Base-by-base conservation (phyloP, 1,140 invertebrate genomes). In the Saccostrea cuccullata region DNA sequence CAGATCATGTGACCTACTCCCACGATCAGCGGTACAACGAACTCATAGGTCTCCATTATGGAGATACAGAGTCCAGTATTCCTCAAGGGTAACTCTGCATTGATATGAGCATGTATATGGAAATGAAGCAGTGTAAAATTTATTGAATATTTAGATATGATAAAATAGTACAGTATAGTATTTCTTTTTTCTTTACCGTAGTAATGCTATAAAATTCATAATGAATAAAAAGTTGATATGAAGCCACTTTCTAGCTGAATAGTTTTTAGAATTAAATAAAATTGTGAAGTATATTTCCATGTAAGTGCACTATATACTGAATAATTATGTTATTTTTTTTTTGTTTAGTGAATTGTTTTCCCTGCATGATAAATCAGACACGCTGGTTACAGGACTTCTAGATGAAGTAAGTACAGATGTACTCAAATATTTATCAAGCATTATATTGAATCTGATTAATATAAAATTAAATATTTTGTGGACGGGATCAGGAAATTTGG, bases 301-400 rank as follows among this genome's bases (percentile, higher is more conserved):
- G 9, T 47, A 3, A 47, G 47, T 47, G 47, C 47, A 47, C n/a
- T 67, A 20, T 20, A 67, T 67, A 67, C 23, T 67, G 47, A 47
- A 6, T 47, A 47, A n/a, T 67, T 47, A 47, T 15, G 58, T 9
- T 60, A 64, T 20, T 17, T 64, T 64, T 17, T 64, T 64, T 64
- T 87, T 88, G 64, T 89, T 90, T 83, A 89, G 86, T 58, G 86
- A 89, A n/a, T 85, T 89, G 26, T 91, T 91, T 40, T 86, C 89
- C 30, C 26, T 88, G 17, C 85, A 87, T 64, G 90, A 91, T 58
- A 82, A 89, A 85, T 88, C 86, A 55, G 93, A 93, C 77, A 91
- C 92, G 6, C 40, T 93, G n/a, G 91, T 93, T 9, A 87, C 85
- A 55, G 90, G 89, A 86, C 86, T 93, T 17, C n/a, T 92, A n/a